Conservation (phyloP, 2,113 vertebrate species). For the Albula goreensis region DNA sequence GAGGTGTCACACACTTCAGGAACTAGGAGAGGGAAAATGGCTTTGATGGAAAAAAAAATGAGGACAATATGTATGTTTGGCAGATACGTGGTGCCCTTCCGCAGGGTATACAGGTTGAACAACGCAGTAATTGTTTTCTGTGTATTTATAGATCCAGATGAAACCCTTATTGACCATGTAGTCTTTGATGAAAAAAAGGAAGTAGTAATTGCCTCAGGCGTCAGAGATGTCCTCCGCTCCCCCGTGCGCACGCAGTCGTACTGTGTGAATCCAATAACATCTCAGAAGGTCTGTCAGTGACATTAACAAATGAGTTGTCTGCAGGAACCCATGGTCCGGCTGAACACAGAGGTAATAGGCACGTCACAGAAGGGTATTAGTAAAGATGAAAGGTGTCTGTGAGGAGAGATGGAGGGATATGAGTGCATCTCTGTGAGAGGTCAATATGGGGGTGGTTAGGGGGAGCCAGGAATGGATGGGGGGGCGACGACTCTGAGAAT, state of each 20-base stretch:
- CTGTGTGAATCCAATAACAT: background rate
- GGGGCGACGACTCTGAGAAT: background rate
- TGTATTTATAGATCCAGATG: too few species aligned
- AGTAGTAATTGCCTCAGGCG: background rate
- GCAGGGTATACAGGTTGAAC: too few species aligned
- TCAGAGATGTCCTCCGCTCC: background rate
- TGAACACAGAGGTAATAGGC: background rate
- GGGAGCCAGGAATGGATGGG: background rate
- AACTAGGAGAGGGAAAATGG: too few species aligned
- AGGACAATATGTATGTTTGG: too few species aligned
- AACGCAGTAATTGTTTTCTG: too few species aligned
- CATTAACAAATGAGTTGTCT: background rate
- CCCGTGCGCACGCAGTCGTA: too few species aligned
- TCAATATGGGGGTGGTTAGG: background rate
- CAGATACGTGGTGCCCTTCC: too few species aligned
- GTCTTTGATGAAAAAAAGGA: background rate
- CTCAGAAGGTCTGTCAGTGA: background rate
- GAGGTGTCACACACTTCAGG: too few species aligned
- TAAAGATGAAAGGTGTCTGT: background rate
- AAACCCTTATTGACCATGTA: background rate
- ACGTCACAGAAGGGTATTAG: background rate
- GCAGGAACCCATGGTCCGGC: background rate
- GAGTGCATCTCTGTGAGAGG: too few species aligned
- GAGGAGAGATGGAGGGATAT: too few species aligned
- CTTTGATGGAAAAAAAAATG: too few species aligned